Base-by-base conservation (phyloP, 1,140 invertebrate species). In the Drosophila punjabiensis region DNA sequence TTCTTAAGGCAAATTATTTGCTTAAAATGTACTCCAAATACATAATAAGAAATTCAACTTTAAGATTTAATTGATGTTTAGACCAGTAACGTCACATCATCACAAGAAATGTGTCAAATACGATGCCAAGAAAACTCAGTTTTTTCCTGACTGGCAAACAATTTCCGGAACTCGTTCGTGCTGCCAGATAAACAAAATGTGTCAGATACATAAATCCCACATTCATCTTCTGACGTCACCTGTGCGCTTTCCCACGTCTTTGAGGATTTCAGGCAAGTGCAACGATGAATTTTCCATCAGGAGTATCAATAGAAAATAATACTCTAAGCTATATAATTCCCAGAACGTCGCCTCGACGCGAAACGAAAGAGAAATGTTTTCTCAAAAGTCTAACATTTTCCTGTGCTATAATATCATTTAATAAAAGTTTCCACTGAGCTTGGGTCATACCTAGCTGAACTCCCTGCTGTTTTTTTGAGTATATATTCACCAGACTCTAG, bases 121-220 rank as follows among this genome's bases (percentile, higher is more conserved):
- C 55, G 39, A 53, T 47, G 39, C 13, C 68, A 55, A 56, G 68
- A 18, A 55, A 68, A 56, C 55, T 56, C 50, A 47, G 39, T 69
- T 68, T 71, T 43, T 13, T 10, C 24, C 13, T 6, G 32, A 30
- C 20, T 35, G 52, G 32, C 50, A 69, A 56, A 69, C 50, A 47
- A 71, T 71, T 71, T 71, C 68, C 68, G 68, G 50, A 47, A 56
- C 64, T 71, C 65, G 33, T 56, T 71, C 65, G 33, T 56, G n/a
- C 24, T 37, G 64, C n/a, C 50, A 56, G 30, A 43, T 47, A 56
- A 71, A 47, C 65, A 53, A 56, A 50, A 68, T 55, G 37, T 71
- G 68, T 68, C 64, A 56, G 18, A 53, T 35, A 53, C 66, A 70
- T 70, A 71, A 69, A 69, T 68, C 64, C 48, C 13, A 30, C 28